These are phyloP conservation scores for Mico argentatus DNA, from an alignment of 2,797 vertebrate species.

Conservation along the genomic window DNA sequence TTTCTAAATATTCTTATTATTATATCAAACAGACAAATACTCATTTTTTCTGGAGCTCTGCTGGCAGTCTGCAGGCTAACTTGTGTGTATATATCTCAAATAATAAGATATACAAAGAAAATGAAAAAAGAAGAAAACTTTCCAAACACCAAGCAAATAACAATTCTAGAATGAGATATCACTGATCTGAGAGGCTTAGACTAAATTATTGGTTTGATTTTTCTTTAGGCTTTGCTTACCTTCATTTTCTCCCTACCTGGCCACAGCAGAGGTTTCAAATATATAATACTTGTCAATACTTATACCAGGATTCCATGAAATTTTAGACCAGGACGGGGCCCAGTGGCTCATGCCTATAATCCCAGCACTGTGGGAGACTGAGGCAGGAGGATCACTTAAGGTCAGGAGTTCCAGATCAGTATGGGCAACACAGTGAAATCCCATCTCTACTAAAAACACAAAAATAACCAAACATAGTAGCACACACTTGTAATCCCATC, in stretches of 20 bases:
- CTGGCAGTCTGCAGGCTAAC: not conserved
- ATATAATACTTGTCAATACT: not conserved
- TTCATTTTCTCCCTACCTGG: not conserved
- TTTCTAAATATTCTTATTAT: not conserved
- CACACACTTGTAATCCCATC: too few relatives aligned
- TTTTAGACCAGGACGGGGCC: too few relatives aligned
- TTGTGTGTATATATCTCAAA: not conserved
- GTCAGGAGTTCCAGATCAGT: too few relatives aligned
- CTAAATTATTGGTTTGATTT: not conserved
- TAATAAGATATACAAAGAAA: not conserved
- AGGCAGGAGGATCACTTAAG: too few relatives aligned
- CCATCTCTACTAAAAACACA: too few relatives aligned
- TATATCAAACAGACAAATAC: not conserved
- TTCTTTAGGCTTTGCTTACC: not conserved
- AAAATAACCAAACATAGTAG: too few relatives aligned
- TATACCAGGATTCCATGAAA: not conserved
- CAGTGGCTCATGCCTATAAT: too few relatives aligned
- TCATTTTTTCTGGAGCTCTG: not conserved
- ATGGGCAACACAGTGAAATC: too few relatives aligned
- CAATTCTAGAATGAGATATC: not conserved
- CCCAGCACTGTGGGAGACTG: too few relatives aligned
- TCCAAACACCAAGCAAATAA: not conserved
- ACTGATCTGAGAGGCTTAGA: not conserved
- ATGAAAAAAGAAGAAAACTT: not conserved
- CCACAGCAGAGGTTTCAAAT: not conserved